Base-by-base conservation (phyloP, 2,113 vertebrate species). In the Rhineura floridana region DNA sequence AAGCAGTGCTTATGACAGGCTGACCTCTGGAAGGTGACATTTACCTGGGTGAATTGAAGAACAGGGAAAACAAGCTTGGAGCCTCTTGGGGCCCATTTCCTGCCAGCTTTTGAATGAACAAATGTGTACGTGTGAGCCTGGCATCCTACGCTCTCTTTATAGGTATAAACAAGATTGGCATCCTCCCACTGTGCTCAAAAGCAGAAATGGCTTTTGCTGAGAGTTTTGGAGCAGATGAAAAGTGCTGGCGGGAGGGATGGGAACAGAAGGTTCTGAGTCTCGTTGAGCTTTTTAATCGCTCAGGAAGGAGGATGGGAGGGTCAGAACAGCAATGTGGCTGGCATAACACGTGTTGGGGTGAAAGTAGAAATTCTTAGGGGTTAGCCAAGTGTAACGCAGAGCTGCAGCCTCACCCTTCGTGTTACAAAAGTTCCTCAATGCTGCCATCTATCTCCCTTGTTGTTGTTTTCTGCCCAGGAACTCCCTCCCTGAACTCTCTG, bases 221-320 rank as follows among this genome's bases (percentile, higher is more conserved):
- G 91, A 93, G 94, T 91, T 94, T 92, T 83, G 6, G 89, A n/a
- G 87, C 88, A 93, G 93, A 90, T 12, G 17, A 67, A 89, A 90
- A 92, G 91, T 84, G 92, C 82, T 0, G 82, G 86, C 84, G 2
- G 86, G 89, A 89, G 90, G 72, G 46, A 90, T 25, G 88, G 91
- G 46, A 92, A 93, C 91, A 95, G 94, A 94, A 88, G 94, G 90
- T 89, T 93, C 81, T 0, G 1, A 80, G 91, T 92, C 48, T 90
- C 92, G 87, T 78, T 91, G 85, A 89, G 90, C 93, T 93, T 93
- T 86, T 93, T 86, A 73, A 36, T 13, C 91, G 87, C 65, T 85
- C 42, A 65, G 87, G 84, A 79, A 91, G 44, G n/a, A 62, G 33
- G 19, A 21, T 0, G 15, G 19, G 77, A 73, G 63, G 73, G 36